Base-by-base conservation (phyloP, 2,113 vertebrate species). In the Cyrtonyx montezumae region DNA sequence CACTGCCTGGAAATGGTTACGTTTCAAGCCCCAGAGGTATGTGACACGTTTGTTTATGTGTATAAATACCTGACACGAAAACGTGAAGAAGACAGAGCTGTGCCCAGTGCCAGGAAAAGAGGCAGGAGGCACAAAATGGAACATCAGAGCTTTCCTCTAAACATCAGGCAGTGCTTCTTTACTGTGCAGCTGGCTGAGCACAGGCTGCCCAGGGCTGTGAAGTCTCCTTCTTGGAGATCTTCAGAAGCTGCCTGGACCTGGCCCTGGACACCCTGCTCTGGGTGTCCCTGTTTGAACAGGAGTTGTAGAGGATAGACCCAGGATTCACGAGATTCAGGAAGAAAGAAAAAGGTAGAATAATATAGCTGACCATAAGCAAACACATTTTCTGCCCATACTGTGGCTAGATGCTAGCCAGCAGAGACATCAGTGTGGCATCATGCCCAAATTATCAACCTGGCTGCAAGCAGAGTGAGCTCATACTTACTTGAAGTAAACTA, bases 391-490 rank as follows among this genome's bases (percentile, higher is more conserved):
- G 53, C 34, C 63, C 45, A 20, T 20, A 22, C 42, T 49, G 12
- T 67, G 42, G 42, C 28, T 43, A 49, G 28, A 37, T 37, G 20
- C 11, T 62, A 51, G 16, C 65, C 61, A 91, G 71, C 22, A 79
- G 26, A 78, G 37, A 56, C 36, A 30, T 13, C 5, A 12, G 16
- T 1, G 63, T 2, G 14, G 40, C 34, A 89, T 13, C 28, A 43
- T 3, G 13, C 13, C 43, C 0, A 0, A 65, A 40, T 30, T 79
- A 65, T 22, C 25, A 71, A 62, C 43, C 25, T 40, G 76, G 45
- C 59, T 79, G 26, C 3, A 1, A 48, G 20, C 2, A 56, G 49
- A 69, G 23, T 17, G 45, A 88, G 26, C 20, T 91, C n/a, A 45
- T 25, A 40, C 59, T 73, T 61, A 25, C 51, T 45, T 55, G 11